Base-by-base conservation (phyloP, 2,113 vertebrate species). In the Oncorhynchus mykiss region DNA sequence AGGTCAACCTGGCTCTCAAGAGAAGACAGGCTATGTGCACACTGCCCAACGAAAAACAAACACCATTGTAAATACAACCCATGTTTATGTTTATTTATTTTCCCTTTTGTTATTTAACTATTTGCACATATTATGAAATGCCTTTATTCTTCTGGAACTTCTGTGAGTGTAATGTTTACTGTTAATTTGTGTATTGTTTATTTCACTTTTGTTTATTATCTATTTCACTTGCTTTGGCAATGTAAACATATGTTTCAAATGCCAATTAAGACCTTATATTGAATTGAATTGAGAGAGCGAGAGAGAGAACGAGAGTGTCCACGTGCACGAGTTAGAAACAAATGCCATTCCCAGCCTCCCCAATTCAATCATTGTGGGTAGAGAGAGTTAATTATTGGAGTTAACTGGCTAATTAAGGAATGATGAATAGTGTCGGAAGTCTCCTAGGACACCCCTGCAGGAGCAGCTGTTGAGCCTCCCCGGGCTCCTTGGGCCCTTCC, bases 351-450 rank as follows among this genome's bases (percentile, higher is more conserved):
- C 73, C 74, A 80, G 70, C 74, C 78, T 82, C 70, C 78, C 74
- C 71, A 79, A 78, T 82, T 88, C 73, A 80, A 78, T 72, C 82
- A 82, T 77, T 73, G 71, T 84, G 80, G 76, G 72, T 79, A 54
- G 51, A 79, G 78, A 81, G 80, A 83, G 82, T 88, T 88, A 80
- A 88, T 86, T 86, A 86, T 67, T 71, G 49, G 86, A 84, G 82
- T 81, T 86, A 86, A 88, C 71, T 75, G 80, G 71, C 84, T 86
- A 86, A 86, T 86, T 86, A 88, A 78, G 74, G 76, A 77, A 84
- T 82, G 84, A 88, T 88, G 84, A 82, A 85, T 85, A 75, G 80
- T 79, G 82, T 84, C 72, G 75, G 75, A 49, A 24, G 45, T 81
- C 84, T 82, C 78, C 57, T 16, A 82, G 76, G 82, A 81, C 70